Evolutionary conservation across 2,113 vertebrate species (phyloP), one percentile per base, ranked within the genome.

Genomic region (Caranx ignobilis): DNA sequence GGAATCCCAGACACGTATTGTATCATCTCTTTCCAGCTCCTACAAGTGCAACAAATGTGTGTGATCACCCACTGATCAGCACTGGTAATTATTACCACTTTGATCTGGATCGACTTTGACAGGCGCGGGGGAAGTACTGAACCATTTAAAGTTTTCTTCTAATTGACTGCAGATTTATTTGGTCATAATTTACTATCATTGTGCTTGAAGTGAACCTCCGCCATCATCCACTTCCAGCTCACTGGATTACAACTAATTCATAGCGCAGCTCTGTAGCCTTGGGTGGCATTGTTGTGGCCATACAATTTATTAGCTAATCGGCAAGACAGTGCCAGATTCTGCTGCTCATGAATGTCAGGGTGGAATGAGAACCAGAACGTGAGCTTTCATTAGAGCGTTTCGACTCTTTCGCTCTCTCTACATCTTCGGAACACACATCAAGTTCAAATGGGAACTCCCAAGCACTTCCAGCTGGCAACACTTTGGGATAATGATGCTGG

Each of bases 401-500:
- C 81, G 61, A 83, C 79, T 88, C 80, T 77, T 62, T 59, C 3
- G 50, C 76, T 84, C 84, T 67, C 73, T 85, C 89, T 82, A 21
- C 80, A 67, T 92, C 88, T 87, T 92, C 88, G 85, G 91, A 93
- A 94, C 93, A 90, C 93, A 92, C 91, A 93, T 90, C 1, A 85
- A 93, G 92, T 94, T 93, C 92, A 91, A 93, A 93, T 93, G 87
- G 89, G 92, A 93, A 91, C 92, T 91, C 87, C 92, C 91, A 93
- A 94, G 90, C 73, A 31, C 88, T 90, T 90, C 93, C 93, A 94
- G 92, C 92, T 94, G 93, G 93, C 89, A 94, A 89, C 92, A 89
- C 90, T 94, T 94, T 94, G 82, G 75, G 89, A 93, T 94, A 94
- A 94, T 93, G 90, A 93, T 80, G 85, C 88, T 84, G 91, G 92